Base-by-base conservation (phyloP, 2,888 invertebrate genomes). In the Dorcus parallelipipedus region DNA sequence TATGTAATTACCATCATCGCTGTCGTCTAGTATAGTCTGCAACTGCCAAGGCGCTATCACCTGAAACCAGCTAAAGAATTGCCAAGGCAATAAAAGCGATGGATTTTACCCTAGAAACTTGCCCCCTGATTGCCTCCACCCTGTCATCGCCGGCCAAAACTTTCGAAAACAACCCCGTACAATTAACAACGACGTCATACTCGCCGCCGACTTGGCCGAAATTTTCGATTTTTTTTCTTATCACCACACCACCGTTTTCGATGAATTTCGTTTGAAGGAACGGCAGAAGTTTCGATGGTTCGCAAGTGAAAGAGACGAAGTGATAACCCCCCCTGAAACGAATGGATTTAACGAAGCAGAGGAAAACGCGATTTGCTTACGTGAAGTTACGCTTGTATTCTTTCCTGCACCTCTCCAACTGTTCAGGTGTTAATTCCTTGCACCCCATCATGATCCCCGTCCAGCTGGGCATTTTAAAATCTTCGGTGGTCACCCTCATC, bases 181-280 rank as follows among this genome's bases (percentile, higher is more conserved):
- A 94, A 74, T 94, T 93, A 45, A 94, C 82, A n/a, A 94, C 79
- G 0, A 90, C 80, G 71, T 91, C 87, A 68, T 74, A 76, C 10
- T 70, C 68, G 0, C 76, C 66, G 14, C 85, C 73, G n/a, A 74
- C 54, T 38, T 83, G 79, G 3, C 84, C 73, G 0, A 88, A 72
- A 51, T 80, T 73, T 9, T 81, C 77, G 4, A 91, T 75, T 65
- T 80, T 83, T 60, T 69, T 73, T 20, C 75, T 73, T 7, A 78
- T 65, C 10, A 87, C 69, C 54, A 71, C 73, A 0, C 92, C 93
- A 5, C 88, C 86, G 2, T 79, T 79, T 1, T 74, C 70, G 52
- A 75, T 62, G 69, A 91, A 91, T 67, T 83, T 80, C 48, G 84
- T 78, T 74, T 82, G 82, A 1, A 94, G 76, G 75, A 85, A 86